Conservation (phyloP, 2,113 vertebrate genomes). For the Melanostigma gelatinosum region DNA sequence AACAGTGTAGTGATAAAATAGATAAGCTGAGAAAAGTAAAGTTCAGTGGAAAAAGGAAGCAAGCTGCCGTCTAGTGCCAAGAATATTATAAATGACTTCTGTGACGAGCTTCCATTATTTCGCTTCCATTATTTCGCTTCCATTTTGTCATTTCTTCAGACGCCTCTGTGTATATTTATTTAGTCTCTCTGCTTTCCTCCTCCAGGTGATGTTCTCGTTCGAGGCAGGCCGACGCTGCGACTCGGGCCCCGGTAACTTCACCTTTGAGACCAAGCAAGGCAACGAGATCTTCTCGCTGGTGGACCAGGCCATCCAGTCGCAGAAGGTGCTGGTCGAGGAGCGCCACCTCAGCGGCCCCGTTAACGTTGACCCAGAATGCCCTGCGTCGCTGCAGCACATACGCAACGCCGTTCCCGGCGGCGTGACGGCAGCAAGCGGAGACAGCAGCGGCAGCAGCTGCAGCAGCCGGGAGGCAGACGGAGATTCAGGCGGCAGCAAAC, state of each 20-base stretch:
- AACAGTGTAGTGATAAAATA: neutral
- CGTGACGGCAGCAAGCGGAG: conserved; percentile 8
- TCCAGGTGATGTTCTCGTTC: conserved; percentile 97
- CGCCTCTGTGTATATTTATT: neutral
- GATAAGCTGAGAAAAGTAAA: conserved; percentile 8
- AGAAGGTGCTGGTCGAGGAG: conserved; percentile 89
- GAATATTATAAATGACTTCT: conserved; percentile 27
- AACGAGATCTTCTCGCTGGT: conserved; percentile 95
- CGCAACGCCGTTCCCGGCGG: conserved; percentile 63
- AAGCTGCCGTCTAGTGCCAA: neutral
- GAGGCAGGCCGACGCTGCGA: conserved; percentile 95
- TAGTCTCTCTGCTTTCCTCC: conserved; percentile 7
- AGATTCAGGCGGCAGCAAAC: conserved; percentile 84
- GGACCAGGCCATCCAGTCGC: conserved; percentile 90
- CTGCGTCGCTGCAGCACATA: conserved; percentile 65
- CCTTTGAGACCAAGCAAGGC: conserved; percentile 96
- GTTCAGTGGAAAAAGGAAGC: conserved; percentile 42
- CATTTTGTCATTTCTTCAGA: conserved; percentile 17
- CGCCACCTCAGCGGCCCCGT: conserved; percentile 79
- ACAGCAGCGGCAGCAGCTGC: conserved; percentile 73
- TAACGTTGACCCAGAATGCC: conserved; percentile 75
- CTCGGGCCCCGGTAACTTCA: conserved; percentile 96
- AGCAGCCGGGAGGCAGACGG: conserved; percentile 78
- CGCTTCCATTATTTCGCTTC: conserved; percentile 10
- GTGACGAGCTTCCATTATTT: conserved; percentile 27